phyloP scores from a whole-genome alignment of 2,888 invertebrate species.

The Notocelia uddmanniana region DNA sequence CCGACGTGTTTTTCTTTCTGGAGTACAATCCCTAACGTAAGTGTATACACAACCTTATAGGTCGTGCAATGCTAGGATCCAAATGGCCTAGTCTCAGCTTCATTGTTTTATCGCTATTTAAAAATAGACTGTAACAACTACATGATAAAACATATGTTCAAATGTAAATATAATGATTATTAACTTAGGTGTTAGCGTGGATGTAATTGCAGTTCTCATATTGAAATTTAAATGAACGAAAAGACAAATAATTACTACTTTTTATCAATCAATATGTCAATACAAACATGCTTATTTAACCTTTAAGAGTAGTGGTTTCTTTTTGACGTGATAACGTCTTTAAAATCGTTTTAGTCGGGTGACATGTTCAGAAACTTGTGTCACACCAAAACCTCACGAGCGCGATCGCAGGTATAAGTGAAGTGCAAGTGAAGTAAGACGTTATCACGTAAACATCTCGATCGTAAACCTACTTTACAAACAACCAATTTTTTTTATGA shows the following conservation, averaged over 20 bases:
- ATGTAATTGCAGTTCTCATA: conserved; percentile 30
- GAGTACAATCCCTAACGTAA: background rate
- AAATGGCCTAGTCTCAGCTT: conserved; percentile 33
- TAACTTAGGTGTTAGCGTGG: conserved; percentile 23
- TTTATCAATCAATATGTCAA: conserved; percentile 24
- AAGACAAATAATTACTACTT: conserved; percentile 7
- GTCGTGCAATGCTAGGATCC: conserved; percentile 32
- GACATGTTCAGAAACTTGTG: no score
- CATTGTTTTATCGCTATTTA: conserved; percentile 14
- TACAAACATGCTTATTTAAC: background rate
- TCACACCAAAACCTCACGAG: no score
- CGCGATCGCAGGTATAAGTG: no score
- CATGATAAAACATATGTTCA: background rate
- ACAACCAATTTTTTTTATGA: no score
- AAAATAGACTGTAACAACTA: background rate
- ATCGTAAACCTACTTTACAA: no score
- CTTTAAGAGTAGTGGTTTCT: background rate
- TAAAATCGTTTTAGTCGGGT: no score
- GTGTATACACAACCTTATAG: conserved; percentile 8
- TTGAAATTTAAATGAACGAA: conserved; percentile 23
- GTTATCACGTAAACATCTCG: no score
- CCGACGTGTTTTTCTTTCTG: background rate
- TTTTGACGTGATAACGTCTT: no score
- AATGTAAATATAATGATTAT: conserved; percentile 1
- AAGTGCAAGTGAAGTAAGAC: no score